These are phyloP conservation scores for Amorpha juglandis DNA, from an alignment of 2,888 invertebrate genomes.

Conservation along the genomic window DNA sequence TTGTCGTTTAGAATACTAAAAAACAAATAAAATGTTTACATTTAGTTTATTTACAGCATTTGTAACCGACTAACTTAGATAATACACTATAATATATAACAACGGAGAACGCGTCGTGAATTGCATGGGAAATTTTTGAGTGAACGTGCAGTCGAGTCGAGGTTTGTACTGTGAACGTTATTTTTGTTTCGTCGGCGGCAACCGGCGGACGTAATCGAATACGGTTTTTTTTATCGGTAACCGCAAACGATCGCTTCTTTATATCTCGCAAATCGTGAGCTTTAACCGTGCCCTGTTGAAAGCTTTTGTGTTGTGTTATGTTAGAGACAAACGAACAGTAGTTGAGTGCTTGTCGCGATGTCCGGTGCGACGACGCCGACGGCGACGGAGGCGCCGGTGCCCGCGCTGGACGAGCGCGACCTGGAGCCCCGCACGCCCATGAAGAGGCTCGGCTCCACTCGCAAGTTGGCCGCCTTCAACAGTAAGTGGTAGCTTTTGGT, in stretches of 20 bases:
- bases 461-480: constrained; percentile 91
- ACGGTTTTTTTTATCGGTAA: constrained; percentile 29
- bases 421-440: constrained; percentile 91
- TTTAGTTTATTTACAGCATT: no score
- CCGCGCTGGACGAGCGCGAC: constrained; percentile 90
- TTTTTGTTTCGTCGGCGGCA: constrained; percentile 42
- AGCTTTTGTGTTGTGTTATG: constrained; percentile 22
- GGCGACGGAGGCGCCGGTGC: constrained; percentile 93
- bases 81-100: not conserved
- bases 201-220: constrained; percentile 38
- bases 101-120: not conserved
- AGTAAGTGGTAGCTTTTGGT: constrained; percentile 81
- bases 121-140: constrained; percentile 10
- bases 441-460: constrained; percentile 91
- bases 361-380: constrained; percentile 89
- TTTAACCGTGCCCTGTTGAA: not conserved
- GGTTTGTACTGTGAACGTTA: constrained; percentile 42
- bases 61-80: not conserved
- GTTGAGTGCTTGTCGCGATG: constrained; percentile 35
- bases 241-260: not conserved
- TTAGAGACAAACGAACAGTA: constrained; percentile 11
- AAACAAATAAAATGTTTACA: no score
- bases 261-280: not conserved
- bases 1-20: no score
- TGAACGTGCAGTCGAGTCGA: constrained; percentile 28